Conservation (phyloP, 2,888 invertebrate genomes). For the Clostera curtula region DNA sequence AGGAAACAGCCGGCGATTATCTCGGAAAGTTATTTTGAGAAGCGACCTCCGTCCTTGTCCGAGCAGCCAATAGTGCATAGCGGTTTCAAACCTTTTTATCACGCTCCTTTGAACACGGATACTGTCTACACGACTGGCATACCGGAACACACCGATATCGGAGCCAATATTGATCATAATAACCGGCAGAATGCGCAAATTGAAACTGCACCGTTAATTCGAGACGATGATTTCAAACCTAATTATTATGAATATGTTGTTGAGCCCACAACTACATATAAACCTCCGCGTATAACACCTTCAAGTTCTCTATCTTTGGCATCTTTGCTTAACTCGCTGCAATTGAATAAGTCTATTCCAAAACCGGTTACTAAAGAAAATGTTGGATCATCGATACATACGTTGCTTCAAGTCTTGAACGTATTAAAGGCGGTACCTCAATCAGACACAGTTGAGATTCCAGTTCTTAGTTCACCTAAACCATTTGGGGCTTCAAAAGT, state of each 20-base stretch:
- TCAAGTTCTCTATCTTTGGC: constrained; percentile 42
- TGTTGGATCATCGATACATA: constrained; percentile 85
- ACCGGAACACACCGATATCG: constrained; percentile 22
- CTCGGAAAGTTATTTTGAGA: constrained; percentile 60
- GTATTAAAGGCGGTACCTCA: constrained; percentile 74
- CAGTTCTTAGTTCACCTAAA: constrained; percentile 49
- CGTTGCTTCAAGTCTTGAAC: constrained; percentile 83
- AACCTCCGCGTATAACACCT: constrained; percentile 26
- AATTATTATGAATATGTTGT: constrained; percentile 47
- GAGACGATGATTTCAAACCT: constrained; percentile 29
- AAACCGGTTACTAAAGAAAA: constrained; percentile 85
- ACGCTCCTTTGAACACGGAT: constrained; percentile 31
- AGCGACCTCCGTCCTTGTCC: constrained; percentile 27
- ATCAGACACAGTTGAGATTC: constrained; percentile 47
- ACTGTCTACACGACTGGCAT: constrained; percentile 28
- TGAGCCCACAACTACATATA: constrained; percentile 31
- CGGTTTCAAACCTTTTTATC: constrained; percentile 56
- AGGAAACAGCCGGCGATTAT: constrained; percentile 45
- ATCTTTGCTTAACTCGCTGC: constrained; percentile 81
- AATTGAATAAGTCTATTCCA: constrained; percentile 84
- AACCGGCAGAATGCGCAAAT: constrained; percentile 28
- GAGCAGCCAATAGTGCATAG: constrained; percentile 47
- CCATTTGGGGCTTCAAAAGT: constrained; percentile 42
- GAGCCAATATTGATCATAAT: constrained; percentile 26
- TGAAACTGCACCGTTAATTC: constrained; percentile 24